Base-by-base conservation (phyloP, 1,140 invertebrate genomes). In the Neodiprion fabricii region DNA sequence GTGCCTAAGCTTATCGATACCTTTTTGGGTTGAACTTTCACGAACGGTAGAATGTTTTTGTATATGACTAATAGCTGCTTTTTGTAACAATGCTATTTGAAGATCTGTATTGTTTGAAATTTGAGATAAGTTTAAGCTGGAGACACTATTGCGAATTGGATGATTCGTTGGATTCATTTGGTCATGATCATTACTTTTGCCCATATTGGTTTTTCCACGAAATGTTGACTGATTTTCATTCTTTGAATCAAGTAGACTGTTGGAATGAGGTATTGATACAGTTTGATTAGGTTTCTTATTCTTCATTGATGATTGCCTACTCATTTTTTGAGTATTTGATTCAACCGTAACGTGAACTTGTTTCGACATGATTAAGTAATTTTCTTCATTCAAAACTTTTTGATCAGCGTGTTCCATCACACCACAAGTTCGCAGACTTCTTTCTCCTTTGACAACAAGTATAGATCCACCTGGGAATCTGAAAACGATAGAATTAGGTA, bases 391-490 rank as follows among this genome's bases (percentile, higher is more conserved):
- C 74, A 90, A 84, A 50, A 90, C 88, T 81, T 93, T 93, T 78
- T 92, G 91, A 80, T 90, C 88, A 81, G 91, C 91, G 76, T 92
- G 91, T 74, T 95, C 92, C 75, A 95, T 85, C 74, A 95, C 87
- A 2, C 93, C 94, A 87, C 95, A 96, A 7, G 94, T 94, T 75
- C 92, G 90, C 21, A 96, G 85, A 82, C 93, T 92, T 75, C 91
- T 91, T 76, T 94, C 93, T 4, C 93, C 95, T 89, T 94, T 93
- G 0, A 95, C 93, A 2, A 96, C 92, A 74, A 96, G 87, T 80
- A 96, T 92, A 72, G 93, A 92, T 10, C 94, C 93, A 73, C 95
- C 95, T 79, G 93, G 89, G 86, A 88, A 91, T 77, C 91, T 91
- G 70, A 74, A 79, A 72, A 61, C 11, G 72, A 74, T 14, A 71